Base-by-base conservation (phyloP, 2,113 vertebrate species). In the Nothoprocta pentlandii region DNA sequence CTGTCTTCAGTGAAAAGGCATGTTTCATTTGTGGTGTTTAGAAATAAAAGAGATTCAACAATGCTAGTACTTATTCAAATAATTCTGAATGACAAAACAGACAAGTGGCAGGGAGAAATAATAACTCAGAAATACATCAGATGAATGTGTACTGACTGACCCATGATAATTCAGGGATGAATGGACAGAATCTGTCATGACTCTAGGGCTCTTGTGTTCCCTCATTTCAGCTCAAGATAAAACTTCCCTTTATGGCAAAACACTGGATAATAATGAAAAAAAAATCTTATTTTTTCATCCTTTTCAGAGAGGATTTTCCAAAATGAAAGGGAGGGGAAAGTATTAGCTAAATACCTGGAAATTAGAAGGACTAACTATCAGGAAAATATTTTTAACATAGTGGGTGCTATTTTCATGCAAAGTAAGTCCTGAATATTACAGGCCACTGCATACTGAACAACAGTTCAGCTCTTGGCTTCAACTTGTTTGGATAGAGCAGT, bases 401-500 rank as follows among this genome's bases (percentile, higher is more conserved):
- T 4, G 32, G 85, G 64, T 34, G 11, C 23, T 80, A 83, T 87
- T 94, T 89, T 75, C 81, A 58, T 89, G 69, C 32, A 64, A 58
- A 36, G 42, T 58, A 68, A 92, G 67, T 85, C 90, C 69, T 67
- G 84, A 26, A 34, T 87, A 23, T 91, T 95, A 84, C 19, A 82
- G 76, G 67, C 62, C 47, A 74, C 51, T 80, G 44, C 32, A 71
- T 73, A 58, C 42, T 96, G n/a, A 26, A 69, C 80, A 36, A 83
- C 32, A 70, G 51, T 30, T 75, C 89, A 85, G 66, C 69, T 75
- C 78, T 87, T 66, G 32, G 47, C 83, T 95, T 91, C 80, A 88
- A 66, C 64, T 34, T 68, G 20, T 95, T 97, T 51, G 21, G 84
- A 67, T 32, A 87, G 78, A 78, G 78, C 13, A 70, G 86, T 88